phyloP scores from a whole-genome alignment of 2,113 vertebrate genomes.

The Ibidorhyncha struthersii region DNA sequence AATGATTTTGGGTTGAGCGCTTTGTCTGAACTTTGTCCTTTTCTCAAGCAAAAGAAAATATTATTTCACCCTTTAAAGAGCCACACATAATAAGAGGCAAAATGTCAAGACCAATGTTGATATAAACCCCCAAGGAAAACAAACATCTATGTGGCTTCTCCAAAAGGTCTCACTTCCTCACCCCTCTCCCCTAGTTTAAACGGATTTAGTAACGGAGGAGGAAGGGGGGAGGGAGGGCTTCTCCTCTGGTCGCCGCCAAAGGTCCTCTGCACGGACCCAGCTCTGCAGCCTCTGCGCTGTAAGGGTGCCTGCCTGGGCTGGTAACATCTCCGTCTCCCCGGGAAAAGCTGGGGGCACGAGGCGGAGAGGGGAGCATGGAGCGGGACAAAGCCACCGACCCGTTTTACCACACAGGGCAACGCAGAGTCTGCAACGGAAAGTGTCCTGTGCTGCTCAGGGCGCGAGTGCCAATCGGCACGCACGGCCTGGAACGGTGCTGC shows the following conservation, averaged over 20 bases:
- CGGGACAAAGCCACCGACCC: fast-evolving
- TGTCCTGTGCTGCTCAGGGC: too few species aligned
- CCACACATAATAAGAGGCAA: slow-evolving; percentile 84
- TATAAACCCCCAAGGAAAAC: slow-evolving; percentile 84
- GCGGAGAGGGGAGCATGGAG: neutral
- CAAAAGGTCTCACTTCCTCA: slow-evolving; percentile 76
- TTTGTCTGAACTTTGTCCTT: slow-evolving; percentile 82
- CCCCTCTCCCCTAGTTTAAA: slow-evolving; percentile 77
- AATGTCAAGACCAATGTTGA: slow-evolving; percentile 85
- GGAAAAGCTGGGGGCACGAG: fast-evolving
- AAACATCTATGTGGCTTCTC: slow-evolving; percentile 80
- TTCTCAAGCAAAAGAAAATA: slow-evolving; percentile 86
- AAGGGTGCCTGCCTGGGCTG: fast-evolving
- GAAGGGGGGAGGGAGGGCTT: neutral
- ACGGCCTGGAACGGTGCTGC: fast-evolving
- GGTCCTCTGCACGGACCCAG: neutral
- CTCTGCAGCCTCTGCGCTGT: neutral
- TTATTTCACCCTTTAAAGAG: slow-evolving; percentile 85
- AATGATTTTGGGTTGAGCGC: slow-evolving; percentile 75
- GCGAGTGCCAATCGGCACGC: too few species aligned
- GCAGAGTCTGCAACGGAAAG: neutral
- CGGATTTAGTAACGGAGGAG: slow-evolving; percentile 65
- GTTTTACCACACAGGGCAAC: fast-evolving
- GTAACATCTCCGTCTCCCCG: fast-evolving
- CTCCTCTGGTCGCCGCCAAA: neutral